phyloP scores from a whole-genome alignment of 2,113 vertebrate genomes.

The Vombatus ursinus region DNA sequence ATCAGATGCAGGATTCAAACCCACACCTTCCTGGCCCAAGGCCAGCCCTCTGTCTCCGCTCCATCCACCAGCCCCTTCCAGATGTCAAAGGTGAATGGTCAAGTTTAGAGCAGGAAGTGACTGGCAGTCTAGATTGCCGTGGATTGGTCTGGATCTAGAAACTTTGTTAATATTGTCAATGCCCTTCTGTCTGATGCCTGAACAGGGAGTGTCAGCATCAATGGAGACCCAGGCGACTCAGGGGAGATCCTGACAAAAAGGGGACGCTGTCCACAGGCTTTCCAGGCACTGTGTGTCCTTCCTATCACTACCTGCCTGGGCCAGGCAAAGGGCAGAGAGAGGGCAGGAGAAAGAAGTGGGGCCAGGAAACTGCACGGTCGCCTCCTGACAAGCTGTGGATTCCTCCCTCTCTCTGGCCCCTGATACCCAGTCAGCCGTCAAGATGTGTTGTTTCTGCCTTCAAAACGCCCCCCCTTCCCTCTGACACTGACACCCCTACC shows the following conservation, averaged over 20 bases:
- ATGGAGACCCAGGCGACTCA: neutral
- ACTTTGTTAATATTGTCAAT: neutral
- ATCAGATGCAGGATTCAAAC: neutral
- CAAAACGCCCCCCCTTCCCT: neutral
- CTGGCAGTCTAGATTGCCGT: neutral
- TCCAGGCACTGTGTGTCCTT: constrained; percentile 50
- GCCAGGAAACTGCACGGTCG: neutral
- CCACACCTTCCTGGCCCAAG: neutral
- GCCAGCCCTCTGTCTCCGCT: neutral
- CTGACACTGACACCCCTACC: no score
- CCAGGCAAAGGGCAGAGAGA: neutral
- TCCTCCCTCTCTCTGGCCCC: neutral
- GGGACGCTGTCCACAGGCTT: neutral
- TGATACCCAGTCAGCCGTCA: neutral
- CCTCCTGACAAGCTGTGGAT: neutral
- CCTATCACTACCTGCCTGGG: constrained; percentile 17
- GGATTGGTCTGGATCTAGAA: neutral
- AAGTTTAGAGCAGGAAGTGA: neutral
- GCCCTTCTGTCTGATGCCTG: neutral
- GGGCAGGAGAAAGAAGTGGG: neutral
- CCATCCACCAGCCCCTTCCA: neutral
- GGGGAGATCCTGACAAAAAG: constrained; percentile 14
- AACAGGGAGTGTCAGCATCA: neutral
- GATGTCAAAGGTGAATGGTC: neutral
- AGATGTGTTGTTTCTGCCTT: no score